Percentiles rank a stretch among this genome's conserved stretches.
Evolutionary conservation across 1,140 invertebrate species (phyloP).

Genomic region (Aphelinus atriplicis): DNA sequence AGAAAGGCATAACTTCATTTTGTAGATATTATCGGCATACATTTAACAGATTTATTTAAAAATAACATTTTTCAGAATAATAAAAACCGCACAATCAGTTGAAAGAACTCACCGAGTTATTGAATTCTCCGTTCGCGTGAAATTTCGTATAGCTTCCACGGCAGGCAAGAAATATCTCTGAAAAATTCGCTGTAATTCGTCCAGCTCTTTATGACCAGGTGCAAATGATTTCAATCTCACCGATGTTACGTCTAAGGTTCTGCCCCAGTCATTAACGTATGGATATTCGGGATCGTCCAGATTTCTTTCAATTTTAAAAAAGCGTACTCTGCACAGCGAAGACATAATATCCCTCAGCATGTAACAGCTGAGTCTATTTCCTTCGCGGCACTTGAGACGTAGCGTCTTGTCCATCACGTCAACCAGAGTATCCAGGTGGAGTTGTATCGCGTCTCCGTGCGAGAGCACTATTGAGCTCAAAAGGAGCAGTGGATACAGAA

Average conservation of each 20-base stretch:
- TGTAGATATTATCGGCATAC: too few relatives aligned
- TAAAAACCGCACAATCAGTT: too few relatives aligned
- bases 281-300: conserved; percentile 75
- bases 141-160: conserved; percentile 67
- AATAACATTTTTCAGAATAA: conserved; percentile 68
- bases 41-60: conserved; percentile 22
- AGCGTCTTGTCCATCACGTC: conserved; percentile 73
- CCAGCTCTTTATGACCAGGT: conserved; percentile 77
- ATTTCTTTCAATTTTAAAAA: conserved; percentile 68
- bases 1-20: too few relatives aligned
- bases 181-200: conserved; percentile 73
- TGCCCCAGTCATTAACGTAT: conserved; percentile 86
- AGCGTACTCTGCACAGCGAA: conserved; percentile 70
- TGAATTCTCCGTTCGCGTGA: conserved; percentile 56
- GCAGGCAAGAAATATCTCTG: conserved; percentile 71
- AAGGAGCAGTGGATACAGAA: conserved; percentile 82
- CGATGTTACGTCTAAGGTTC: conserved; percentile 72
- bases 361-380: conserved; percentile 68
- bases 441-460: conserved; percentile 70
- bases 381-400: conserved; percentile 72
- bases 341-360: conserved; percentile 66
- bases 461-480: conserved; percentile 77
- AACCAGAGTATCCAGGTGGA: conserved; percentile 71
- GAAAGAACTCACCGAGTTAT: conserved; percentile 52
- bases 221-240: conserved; percentile 82